Conservation (phyloP, 2,797 vertebrate genomes). For the Chrysocyon brachyurus region DNA sequence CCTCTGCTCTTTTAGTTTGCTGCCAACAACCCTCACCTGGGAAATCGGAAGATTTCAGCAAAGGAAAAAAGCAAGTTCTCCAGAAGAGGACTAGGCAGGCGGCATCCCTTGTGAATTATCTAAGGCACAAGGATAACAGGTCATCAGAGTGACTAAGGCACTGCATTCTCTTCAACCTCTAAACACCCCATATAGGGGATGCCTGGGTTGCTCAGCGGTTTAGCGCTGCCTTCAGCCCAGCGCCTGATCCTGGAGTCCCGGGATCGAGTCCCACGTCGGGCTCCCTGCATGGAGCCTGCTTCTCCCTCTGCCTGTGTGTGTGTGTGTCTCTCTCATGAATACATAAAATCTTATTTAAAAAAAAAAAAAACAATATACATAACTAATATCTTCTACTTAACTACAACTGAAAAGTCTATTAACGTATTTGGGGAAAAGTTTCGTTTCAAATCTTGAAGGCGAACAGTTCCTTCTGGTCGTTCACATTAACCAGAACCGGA, state of each 20-base stretch:
- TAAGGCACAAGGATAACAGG: slow-evolving; percentile 42
- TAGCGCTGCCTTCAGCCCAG: no score
- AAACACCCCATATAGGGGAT: not conserved
- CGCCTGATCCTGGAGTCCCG: no score
- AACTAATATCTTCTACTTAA: not conserved
- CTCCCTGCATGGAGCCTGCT: no score
- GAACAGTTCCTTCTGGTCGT: slow-evolving; percentile 32
- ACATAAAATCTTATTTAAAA: not conserved
- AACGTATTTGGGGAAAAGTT: not conserved
- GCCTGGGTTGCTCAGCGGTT: no score
- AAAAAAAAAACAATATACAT: no score
- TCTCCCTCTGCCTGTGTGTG: no score
- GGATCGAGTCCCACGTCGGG: no score
- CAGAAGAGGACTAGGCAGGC: not conserved
- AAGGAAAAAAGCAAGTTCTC: slow-evolving; percentile 48
- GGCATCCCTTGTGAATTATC: not conserved
- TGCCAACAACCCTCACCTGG: not conserved
- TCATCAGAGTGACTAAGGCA: slow-evolving; percentile 30
- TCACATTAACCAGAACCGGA: not conserved
- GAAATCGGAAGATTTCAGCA: not conserved
- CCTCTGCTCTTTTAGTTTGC: not conserved
- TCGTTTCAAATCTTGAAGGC: slow-evolving; percentile 42
- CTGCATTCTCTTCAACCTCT: slow-evolving; percentile 5
- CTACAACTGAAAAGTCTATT: not conserved
- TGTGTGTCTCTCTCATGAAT: no score